These are phyloP conservation scores for Coenonympha glycerion DNA, from an alignment of 2,888 invertebrate species.

Conservation along the genomic window DNA sequence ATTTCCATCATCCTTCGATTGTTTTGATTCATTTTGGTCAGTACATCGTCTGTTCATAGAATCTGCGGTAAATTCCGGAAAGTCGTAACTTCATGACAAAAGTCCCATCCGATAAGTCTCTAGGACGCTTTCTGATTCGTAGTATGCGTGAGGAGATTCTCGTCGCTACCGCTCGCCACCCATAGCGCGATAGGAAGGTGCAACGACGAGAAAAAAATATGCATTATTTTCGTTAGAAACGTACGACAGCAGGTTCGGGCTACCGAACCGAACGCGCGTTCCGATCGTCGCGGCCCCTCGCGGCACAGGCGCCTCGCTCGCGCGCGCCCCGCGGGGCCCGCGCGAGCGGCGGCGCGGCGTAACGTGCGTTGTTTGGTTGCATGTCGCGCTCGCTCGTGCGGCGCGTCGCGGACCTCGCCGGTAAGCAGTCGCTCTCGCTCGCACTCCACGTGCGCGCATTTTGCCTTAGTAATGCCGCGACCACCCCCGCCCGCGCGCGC, in stretches of 20 bases:
- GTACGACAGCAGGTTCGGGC: conserved; percentile 1
- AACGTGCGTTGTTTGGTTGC: conserved; percentile 57
- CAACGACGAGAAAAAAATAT: conserved; percentile 58
- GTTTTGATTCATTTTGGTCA: no score
- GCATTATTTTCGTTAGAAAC: conserved; percentile 51
- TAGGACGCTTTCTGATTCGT: not conserved
- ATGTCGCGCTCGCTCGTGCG: conserved; percentile 48
- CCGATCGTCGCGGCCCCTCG: not conserved
- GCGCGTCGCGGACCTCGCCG: conserved; percentile 45
- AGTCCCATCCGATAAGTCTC: not conserved
- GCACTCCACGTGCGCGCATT: conserved; percentile 50
- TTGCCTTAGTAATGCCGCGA: conserved; percentile 69
- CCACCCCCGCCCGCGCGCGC: conserved; percentile 37
- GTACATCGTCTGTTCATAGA: no score
- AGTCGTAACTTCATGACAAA: not conserved
- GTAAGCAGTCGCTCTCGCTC: conserved; percentile 45
- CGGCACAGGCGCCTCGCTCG: not conserved
- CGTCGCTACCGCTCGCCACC: not conserved
- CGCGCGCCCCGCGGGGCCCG: conserved; percentile 3
- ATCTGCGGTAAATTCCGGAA: no score
- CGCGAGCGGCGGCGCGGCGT: conserved; percentile 23
- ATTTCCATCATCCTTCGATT: no score
- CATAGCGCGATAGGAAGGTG: not conserved
- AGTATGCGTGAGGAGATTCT: not conserved
- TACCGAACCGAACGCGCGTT: not conserved